phyloP scores from a whole-genome alignment of 2,888 invertebrate genomes.

The Acanthosepion esculentum region DNA sequence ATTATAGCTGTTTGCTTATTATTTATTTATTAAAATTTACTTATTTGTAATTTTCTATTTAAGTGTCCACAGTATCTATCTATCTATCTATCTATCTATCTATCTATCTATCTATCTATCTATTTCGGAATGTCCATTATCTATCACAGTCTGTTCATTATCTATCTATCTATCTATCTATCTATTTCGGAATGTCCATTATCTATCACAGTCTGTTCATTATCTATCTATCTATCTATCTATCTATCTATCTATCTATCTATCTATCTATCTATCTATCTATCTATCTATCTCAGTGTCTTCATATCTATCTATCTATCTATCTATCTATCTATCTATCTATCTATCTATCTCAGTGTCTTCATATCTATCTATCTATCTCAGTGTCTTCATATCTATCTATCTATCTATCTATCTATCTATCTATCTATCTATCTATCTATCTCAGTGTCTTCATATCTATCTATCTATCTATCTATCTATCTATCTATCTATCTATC shows the following conservation, averaged over 20 bases:
- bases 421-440: background rate
- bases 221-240: background rate
- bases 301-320: background rate
- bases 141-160: too few species aligned
- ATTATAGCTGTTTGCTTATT: too few species aligned
- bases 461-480: background rate
- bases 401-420: background rate
- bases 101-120: background rate
- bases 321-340: background rate
- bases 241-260: background rate
- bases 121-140: too few species aligned
- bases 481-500: background rate
- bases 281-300: background rate
- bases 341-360: too few species aligned
- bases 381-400: too few species aligned
- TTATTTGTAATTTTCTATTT: too few species aligned
- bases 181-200: too few species aligned
- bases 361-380: background rate
- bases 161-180: background rate
- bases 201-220: too few species aligned
- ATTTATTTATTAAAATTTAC: too few species aligned
- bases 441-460: too few species aligned
- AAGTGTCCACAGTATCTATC: background rate
- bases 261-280: background rate
- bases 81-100: background rate